These are phyloP conservation scores for Apostichopus parvimensis DNA, from an alignment of 35 echinoderm and acorn worm genomes.

Conservation along the genomic window DNA sequence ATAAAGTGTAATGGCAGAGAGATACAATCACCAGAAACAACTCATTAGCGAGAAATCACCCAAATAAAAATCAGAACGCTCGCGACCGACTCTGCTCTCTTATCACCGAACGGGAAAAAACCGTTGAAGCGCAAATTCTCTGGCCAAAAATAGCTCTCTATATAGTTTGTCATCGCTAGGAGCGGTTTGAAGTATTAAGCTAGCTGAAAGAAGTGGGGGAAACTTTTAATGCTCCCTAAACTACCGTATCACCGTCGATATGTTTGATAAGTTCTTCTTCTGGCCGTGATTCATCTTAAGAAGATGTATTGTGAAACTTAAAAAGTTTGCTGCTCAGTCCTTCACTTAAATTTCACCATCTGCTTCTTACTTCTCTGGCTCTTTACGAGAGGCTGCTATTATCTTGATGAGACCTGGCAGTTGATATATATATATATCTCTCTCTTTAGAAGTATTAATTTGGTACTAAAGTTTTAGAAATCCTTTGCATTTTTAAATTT, in stretches of 20 bases:
- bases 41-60: constrained; percentile 12
- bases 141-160: not conserved
- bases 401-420: too few species aligned
- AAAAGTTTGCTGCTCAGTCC: too few species aligned
- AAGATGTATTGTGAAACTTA: not conserved
- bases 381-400: too few species aligned
- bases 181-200: not conserved
- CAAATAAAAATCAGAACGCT: not conserved
- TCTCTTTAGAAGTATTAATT: too few species aligned
- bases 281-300: not conserved
- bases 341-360: too few species aligned
- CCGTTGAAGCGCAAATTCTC: not conserved
- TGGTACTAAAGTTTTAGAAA: too few species aligned
- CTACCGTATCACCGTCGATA: not conserved
- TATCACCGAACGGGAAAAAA: not conserved
- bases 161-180: not conserved
- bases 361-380: too few species aligned
- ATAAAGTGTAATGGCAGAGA: constrained; percentile 14
- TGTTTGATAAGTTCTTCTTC: not conserved
- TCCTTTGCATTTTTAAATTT: too few species aligned
- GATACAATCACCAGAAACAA: constrained; percentile 12
- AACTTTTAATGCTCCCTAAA: not conserved
- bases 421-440: too few species aligned
- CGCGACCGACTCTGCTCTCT: not conserved
- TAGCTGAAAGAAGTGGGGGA: not conserved